Base-by-base conservation (phyloP, 2,113 vertebrate genomes). In the Smithornis capensis region DNA sequence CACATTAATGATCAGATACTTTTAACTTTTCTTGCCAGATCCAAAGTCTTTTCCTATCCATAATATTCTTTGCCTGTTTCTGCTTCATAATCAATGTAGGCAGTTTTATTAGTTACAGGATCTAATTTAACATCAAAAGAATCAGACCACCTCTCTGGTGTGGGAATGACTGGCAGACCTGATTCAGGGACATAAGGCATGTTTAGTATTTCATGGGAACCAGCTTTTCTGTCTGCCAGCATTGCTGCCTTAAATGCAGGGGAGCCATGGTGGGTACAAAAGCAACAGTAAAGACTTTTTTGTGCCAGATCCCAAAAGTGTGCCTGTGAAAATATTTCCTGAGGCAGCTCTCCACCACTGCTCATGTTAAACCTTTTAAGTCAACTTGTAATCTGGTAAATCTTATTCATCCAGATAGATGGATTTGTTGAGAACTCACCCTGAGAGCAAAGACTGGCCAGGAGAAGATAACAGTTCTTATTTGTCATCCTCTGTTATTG, bases 91-190 rank as follows among this genome's bases (percentile, higher is more conserved):
- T 92, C 92, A 75, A 10, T 35, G 64, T 40, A 47, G 85, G 71
- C 87, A 96, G 56, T 74, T 90, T 95, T 94, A 71, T 95, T 93
- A 93, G 90, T 88, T 71, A 67, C 4, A 7, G 56, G 59, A 60
- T 64, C 90, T 94, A 86, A 92, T 92, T 95, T 92, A 95, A 89
- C 84, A 94, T 96, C 91, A 97, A 76, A 95, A 78, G 94, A 93
- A 83, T 81, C 85, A 96, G 94, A 86, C 75, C 87, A 96, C 82
- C 79, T 94, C 92, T 92, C 95, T 91, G 57, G 82, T 90, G 90
- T 86, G 75, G 81, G 92, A 74, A 55, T 64, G 90, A 83, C 42
- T 93, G 91, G 68, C 86, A 88, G 85, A 38, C 56, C 69, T 71
- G 94, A 86, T 74, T 94, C 82, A 75, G 73, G 79, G 79, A 63